phyloP scores from a whole-genome alignment of 2,113 vertebrate genomes.

The Cryptomyrus ogoouensis region DNA sequence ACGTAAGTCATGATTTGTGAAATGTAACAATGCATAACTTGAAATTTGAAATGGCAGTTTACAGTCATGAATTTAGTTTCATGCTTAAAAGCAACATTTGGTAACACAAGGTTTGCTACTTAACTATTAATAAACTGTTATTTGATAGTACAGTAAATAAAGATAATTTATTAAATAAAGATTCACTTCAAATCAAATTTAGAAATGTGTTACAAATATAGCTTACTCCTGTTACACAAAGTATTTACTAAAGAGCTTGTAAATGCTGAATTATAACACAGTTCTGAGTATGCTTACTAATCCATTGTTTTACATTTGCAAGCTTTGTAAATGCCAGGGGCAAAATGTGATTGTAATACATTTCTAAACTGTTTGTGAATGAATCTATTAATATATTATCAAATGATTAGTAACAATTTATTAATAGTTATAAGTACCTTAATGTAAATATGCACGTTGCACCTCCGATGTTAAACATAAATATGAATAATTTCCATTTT shows the following conservation, averaged over 20 bases:
- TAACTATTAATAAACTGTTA: neutral
- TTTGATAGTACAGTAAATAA: neutral
- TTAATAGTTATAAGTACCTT: neutral
- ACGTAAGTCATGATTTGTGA: constrained; percentile 51
- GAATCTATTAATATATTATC: neutral
- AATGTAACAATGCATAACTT: neutral
- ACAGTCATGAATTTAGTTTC: constrained; percentile 32
- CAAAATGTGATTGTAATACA: neutral
- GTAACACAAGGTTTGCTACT: neutral
- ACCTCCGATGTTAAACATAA: neutral
- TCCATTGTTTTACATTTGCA: neutral
- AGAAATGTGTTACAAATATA: neutral
- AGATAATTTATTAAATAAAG: neutral
- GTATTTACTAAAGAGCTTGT: neutral
- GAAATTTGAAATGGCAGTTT: constrained; percentile 6
- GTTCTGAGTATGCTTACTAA: neutral
- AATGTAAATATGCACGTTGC: neutral
- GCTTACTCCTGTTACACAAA: neutral
- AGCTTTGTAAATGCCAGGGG: neutral
- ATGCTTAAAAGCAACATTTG: neutral
- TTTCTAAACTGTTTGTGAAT: neutral
- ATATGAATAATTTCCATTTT: neutral
- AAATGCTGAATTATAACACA: neutral
- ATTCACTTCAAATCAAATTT: neutral
- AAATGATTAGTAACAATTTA: neutral